These are phyloP conservation scores for Onychostruthus taczanowskii DNA, from an alignment of 2,113 vertebrate species.

Conservation along the genomic window DNA sequence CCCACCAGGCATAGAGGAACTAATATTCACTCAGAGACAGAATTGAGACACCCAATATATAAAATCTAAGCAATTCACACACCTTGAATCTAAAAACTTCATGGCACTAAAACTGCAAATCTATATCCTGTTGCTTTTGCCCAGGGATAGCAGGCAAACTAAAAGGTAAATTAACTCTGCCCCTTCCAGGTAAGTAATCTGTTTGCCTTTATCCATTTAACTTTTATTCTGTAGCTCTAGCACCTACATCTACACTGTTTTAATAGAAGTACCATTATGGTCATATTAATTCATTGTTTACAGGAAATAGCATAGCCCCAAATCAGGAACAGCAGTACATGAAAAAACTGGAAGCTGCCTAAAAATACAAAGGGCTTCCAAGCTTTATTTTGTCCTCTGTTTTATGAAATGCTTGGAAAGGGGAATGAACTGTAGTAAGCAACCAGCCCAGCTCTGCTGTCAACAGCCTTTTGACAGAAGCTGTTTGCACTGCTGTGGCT, in stretches of 20 bases:
- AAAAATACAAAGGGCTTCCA: background rate
- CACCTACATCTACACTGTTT: background rate
- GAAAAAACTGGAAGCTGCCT: conserved; percentile 30
- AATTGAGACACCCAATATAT: background rate
- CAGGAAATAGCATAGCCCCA: background rate
- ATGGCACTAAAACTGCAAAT: background rate
- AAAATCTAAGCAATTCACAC: background rate
- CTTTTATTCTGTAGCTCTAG: background rate
- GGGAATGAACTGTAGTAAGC: background rate
- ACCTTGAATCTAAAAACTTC: background rate
- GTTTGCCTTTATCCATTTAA: conserved; percentile 4
- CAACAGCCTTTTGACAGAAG: conserved; percentile 50
- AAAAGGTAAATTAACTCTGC: conserved; percentile 11
- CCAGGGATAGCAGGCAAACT: background rate
- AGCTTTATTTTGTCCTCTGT: background rate
- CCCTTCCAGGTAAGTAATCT: background rate
- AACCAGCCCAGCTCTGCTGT: background rate
- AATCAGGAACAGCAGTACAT: background rate
- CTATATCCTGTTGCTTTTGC: background rate
- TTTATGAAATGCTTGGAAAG: background rate
- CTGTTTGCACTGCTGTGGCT: background rate
- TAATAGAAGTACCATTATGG: background rate
- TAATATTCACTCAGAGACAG: background rate
- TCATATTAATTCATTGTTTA: background rate
- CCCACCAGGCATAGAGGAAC: background rate